Evolutionary conservation across 1,140 invertebrate species (phyloP).

Genomic region (Cyrtorhinus lividipennis): DNA sequence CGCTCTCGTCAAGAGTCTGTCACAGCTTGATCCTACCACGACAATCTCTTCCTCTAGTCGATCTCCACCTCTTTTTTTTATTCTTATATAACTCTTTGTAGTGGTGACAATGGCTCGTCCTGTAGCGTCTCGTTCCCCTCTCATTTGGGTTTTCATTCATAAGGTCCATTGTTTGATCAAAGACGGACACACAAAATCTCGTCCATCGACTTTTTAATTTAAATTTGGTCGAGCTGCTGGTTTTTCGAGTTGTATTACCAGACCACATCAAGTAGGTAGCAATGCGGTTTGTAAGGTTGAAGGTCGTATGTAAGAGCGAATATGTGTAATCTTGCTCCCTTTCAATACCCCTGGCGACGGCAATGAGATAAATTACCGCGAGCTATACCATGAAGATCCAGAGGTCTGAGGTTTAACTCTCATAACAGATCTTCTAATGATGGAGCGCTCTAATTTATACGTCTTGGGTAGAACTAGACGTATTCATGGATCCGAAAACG

Average conservation of each 20-base stretch:
- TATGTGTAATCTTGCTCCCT: no score
- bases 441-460: no score
- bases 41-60: background rate
- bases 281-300: background rate
- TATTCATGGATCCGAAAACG: no score
- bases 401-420: no score
- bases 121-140: background rate
- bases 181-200: background rate
- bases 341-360: no score
- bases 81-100: background rate
- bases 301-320: no score
- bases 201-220: background rate
- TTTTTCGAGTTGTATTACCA: background rate
- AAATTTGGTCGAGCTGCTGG: no score
- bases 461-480: no score
- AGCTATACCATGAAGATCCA: no score
- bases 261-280: background rate
- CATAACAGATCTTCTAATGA: no score
- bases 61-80: background rate
- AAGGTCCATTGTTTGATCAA: background rate
- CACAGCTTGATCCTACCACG: conserved; percentile 3
- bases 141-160: background rate
- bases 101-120: background rate
- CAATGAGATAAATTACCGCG: no score
- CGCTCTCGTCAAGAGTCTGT: background rate